Percentiles rank a stretch among this genome's conserved stretches.
Conservation (phyloP, 2,113 vertebrate species). For the Pongo pygmaeus region DNA sequence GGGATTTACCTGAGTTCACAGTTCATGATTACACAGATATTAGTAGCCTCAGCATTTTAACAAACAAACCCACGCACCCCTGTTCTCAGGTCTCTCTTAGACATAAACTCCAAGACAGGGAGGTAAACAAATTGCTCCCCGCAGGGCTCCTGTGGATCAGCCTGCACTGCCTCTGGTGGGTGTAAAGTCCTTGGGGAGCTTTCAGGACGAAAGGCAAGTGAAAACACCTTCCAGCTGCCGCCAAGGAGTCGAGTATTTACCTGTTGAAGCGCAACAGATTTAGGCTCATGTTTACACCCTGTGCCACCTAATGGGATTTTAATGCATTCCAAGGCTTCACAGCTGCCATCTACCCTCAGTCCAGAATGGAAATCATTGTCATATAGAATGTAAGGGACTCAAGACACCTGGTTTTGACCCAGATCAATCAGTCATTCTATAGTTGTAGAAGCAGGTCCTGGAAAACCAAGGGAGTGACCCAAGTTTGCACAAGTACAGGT, state of each 20-base stretch:
- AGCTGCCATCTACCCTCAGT: constrained; percentile 62
- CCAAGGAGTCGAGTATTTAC: constrained; percentile 80
- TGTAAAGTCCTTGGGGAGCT: constrained; percentile 59
- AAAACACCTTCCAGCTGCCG: constrained; percentile 75
- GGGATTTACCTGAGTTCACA: background rate
- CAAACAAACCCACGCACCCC: constrained; percentile 41
- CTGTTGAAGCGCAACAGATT: constrained; percentile 77
- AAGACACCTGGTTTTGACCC: background rate
- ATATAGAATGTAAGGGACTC: background rate
- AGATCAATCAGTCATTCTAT: background rate
- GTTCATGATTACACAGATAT: background rate
- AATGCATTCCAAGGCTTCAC: constrained; percentile 71
- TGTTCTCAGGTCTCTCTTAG: background rate
- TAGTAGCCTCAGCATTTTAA: background rate
- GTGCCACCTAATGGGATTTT: constrained; percentile 71
- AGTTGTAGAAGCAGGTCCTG: background rate
- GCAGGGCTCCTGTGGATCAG: background rate
- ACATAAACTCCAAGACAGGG: constrained; percentile 48
- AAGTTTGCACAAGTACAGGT: background rate
- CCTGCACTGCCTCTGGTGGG: constrained; percentile 61
- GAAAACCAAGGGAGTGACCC: background rate
- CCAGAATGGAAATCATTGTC: constrained; percentile 50
- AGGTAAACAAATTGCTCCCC: constrained; percentile 50
- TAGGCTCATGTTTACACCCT: constrained; percentile 73
- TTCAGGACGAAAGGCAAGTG: constrained; percentile 78